Base-by-base conservation (phyloP, 2,113 vertebrate genomes). In the Syngnathus floridae region DNA sequence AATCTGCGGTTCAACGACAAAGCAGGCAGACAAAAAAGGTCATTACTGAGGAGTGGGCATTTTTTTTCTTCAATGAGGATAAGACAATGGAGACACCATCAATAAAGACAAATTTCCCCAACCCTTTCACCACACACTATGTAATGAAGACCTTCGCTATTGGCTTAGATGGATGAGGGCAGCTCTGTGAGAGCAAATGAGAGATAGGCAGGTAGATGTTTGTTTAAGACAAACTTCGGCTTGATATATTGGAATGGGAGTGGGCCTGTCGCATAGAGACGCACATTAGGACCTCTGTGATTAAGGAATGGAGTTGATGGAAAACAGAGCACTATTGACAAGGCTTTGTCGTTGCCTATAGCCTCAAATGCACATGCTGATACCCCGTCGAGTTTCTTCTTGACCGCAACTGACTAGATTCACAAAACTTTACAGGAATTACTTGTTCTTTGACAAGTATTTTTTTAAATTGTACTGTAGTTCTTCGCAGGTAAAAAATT, bases 301-400 rank as follows among this genome's bases (percentile, higher is more conserved):
- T 90, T 90, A 90, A 90, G 79, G 86, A 88, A 86, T 77, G 84
- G 81, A 81, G 82, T 81, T 90, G 88, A 90, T 90, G 86, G 86
- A 89, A 87, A 88, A 81, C 80, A 48, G 77, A 83, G 78, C 72
- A 66, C 68, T 89, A 90, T 90, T 86, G 89, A 89, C 87, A 80
- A 75, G 87, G 73, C 84, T 89, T 90, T 90, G 87, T 90, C 82
- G 85, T 82, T 60, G 49, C 64, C 68, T 46, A 58, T 41, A 61
- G 69, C 70, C 75, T 86, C 82, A 70, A 56, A 76, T 86, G 74
- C 65, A 73, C 72, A 80, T 75, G 80, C 84, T 80, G 77, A 80
- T 82, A 72, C 78, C 62, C 82, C 73, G 75, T 80, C 84, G 84
- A 64, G 66, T 76, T 74, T 81, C 71, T 80, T 83, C 51, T 40